Evolutionary conservation across 2,113 vertebrate species (phyloP).

Genomic region (Chamaetylas fuelleborni): DNA sequence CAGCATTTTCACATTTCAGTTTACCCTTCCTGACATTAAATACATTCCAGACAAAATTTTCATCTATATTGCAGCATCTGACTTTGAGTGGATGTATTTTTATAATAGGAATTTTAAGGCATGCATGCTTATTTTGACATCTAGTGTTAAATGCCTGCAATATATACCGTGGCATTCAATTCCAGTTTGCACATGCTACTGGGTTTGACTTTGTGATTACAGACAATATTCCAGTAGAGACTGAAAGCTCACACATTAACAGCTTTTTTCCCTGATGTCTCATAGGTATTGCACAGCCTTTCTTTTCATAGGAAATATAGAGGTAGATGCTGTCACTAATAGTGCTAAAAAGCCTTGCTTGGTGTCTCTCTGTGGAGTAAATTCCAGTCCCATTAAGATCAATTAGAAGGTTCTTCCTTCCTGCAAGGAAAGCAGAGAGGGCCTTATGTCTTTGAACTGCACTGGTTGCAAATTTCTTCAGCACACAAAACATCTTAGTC

Average conservation of each 20-base stretch:
- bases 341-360: neutral
- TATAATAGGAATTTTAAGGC: conserved; percentile 42
- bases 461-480: neutral
- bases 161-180: neutral
- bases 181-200: neutral
- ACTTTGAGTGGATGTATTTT: conserved; percentile 35
- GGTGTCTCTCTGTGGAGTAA: neutral
- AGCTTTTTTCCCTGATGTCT: neutral
- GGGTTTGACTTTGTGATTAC: conserved; percentile 7
- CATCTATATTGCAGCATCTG: neutral
- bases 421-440: neutral
- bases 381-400: conserved; percentile 22
- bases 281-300: neutral
- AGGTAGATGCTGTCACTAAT: neutral
- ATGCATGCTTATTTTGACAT: conserved; percentile 40
- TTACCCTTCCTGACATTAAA: neutral
- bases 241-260: neutral
- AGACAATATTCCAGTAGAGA: neutral
- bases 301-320: neutral
- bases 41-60: neutral
- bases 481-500: neutral
- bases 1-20: neutral
- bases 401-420: neutral
- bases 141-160: conserved; percentile 29
- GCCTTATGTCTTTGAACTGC: neutral